Percentiles rank a stretch among this genome's conserved stretches.
Conservation (phyloP, 2,888 invertebrate species). For the Aspidiotus destructor region DNA sequence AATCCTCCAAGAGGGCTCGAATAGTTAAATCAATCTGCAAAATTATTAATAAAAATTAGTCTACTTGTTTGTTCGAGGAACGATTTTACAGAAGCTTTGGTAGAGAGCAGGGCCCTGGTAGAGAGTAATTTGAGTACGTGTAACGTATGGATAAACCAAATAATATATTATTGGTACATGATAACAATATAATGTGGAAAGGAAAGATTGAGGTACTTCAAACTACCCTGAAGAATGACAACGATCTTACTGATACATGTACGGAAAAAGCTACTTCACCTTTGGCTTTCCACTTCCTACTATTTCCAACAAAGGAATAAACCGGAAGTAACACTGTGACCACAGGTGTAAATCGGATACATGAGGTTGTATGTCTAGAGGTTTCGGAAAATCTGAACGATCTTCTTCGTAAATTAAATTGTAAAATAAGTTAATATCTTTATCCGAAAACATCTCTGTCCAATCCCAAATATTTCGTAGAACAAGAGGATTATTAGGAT, state of each 20-base stretch:
- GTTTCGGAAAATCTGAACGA: constrained; percentile 35
- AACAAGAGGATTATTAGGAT: constrained; percentile 47
- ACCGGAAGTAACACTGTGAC: constrained; percentile 83
- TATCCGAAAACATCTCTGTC: constrained; percentile 74
- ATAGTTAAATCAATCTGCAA: constrained; percentile 33
- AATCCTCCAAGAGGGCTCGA: constrained; percentile 27
- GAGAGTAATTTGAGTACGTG: too few species aligned
- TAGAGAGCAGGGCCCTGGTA: too few species aligned
- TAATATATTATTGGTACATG: too few species aligned
- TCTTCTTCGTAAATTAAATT: constrained; percentile 61
- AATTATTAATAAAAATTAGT: too few species aligned
- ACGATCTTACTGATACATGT: background rate
- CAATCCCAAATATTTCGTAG: constrained; percentile 81
- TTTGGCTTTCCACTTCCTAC: constrained; percentile 39
- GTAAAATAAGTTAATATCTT: constrained; percentile 69
- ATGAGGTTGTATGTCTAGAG: constrained; percentile 41
- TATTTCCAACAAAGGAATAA: constrained; percentile 74
- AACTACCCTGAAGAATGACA: background rate
- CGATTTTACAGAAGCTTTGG: too few species aligned
- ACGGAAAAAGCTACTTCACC: constrained; percentile 33
- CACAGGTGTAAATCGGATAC: constrained; percentile 62
- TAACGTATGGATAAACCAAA: too few species aligned
- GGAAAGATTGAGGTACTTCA: background rate
- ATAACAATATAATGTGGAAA: constrained; percentile 7
- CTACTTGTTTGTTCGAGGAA: too few species aligned